These are phyloP conservation scores for Oncorhynchus kisutch DNA, from an alignment of 2,113 vertebrate genomes.

Conservation along the genomic window DNA sequence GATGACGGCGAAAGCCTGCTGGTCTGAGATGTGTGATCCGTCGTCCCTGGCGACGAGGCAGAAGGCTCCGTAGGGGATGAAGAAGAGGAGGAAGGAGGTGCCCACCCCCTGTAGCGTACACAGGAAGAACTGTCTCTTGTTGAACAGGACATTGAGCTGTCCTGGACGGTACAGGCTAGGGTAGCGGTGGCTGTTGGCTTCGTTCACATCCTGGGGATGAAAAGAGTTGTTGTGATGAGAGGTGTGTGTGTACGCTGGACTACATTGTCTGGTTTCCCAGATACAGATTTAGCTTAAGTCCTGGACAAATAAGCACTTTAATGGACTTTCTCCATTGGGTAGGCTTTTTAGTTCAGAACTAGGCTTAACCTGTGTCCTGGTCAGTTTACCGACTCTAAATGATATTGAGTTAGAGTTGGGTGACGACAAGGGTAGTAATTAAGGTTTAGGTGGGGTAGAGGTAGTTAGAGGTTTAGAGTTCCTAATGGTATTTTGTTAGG, in stretches of 20 bases:
- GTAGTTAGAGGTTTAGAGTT: background rate
- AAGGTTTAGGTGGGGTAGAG: background rate
- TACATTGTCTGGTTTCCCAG: too few species aligned
- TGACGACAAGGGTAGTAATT: background rate
- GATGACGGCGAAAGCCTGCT: slow-evolving; percentile 82
- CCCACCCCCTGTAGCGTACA: slow-evolving; percentile 79
- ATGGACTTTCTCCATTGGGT: too few species aligned
- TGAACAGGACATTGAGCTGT: slow-evolving; percentile 83
- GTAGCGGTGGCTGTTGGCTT: slow-evolving; percentile 77
- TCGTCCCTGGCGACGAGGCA: slow-evolving; percentile 72
- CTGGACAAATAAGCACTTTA: too few species aligned
- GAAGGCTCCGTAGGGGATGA: slow-evolving; percentile 81
- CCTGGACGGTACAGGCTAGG: slow-evolving; percentile 81
- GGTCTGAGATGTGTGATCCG: slow-evolving; percentile 75
- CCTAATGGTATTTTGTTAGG: background rate
- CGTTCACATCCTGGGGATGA: slow-evolving; percentile 77
- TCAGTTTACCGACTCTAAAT: too few species aligned
- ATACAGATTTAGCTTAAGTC: too few species aligned
- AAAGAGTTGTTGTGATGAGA: background rate
- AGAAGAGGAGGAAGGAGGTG: slow-evolving; percentile 82
- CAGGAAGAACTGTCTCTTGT: slow-evolving; percentile 83
- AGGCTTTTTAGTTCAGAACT: too few species aligned
- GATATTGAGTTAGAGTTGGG: background rate
- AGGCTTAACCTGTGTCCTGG: too few species aligned
- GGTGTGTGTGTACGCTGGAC: background rate